Evolutionary conservation across 2,888 invertebrate species (phyloP), one percentile per base, ranked within the genome.

Genomic region (Cactoblastis cactorum): DNA sequence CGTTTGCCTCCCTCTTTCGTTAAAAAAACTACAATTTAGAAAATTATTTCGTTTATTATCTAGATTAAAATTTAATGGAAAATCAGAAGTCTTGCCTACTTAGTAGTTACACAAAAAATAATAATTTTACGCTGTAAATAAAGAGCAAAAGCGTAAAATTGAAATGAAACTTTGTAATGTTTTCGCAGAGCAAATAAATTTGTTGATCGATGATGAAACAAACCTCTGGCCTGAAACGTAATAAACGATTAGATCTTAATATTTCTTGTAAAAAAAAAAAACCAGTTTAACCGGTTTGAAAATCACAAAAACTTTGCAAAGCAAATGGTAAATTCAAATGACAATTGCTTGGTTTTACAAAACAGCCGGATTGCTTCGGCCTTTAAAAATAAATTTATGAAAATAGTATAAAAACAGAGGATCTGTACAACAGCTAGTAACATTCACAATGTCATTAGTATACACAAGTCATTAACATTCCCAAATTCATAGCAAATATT

Each of bases 111-210:
- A 49, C 49, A 49, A 33, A 18, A 49, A 49, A 28, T 4, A 28
- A 11, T 9, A 41, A 33, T 41, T 49, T 33, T 41, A 15, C 34
- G 34, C 49, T 41, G 28, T 41, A 15, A 34, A 34, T 49, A 41
- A 41, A 18, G 18, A 51, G 52, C 45, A 54, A 51, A 52, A 53
- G 51, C 54, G 51, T 55, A 49, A 62, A 58, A 56, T 59, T 35
- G 39, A 38, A 49, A 17, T 32, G 24, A 53, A 51, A 52, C 37
- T 34, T 9, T 15, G 17, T 45, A 34, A 50, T 47, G n/a, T 46
- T 47, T 58, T 17, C 15, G 43, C 28, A 14, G 9, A 43, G 15
- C 41, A 43, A 48, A 46, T 49, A 49, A 49, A 34, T 53, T 53
- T 46, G 45, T 54, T 53, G 48, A 14, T 14, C 17, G 17, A 28